Base-by-base conservation (phyloP, 92 coral and sea anemone genomes). In the Heteractis magnifica region DNA sequence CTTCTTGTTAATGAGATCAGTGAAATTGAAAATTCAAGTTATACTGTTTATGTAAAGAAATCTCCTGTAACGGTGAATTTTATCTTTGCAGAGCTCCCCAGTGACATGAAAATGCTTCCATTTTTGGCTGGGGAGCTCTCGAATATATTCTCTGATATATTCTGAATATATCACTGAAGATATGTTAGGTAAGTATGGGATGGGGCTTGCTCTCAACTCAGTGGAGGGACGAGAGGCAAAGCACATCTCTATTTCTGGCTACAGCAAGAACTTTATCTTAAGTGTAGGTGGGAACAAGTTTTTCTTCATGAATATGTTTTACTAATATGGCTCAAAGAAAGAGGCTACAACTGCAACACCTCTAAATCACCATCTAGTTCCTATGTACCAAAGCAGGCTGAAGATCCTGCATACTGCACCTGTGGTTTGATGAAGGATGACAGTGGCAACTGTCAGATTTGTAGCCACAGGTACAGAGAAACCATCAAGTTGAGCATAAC, bases 81-180 rank as follows among this genome's bases (percentile, higher is more conserved):
- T 73, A 9, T 10, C 0, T 44, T 92, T 55, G 52, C 85, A 3
- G 90, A 92, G 70, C 75, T 92, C 4, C 95, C 91, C 0, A 89
- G 86, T 77, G 92, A 89, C 51, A 86, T 92, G 88, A 92, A 86
- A 81, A 92, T 92, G 94, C 71, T 89, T 74, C 52, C 89, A 4
- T 91, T 91, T 26, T 73, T 91, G 6, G 83, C 80, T 51, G 95
- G 90, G 6, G 92, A 86, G 77, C 77, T 92, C 4, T 21, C 65
- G 5, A 86, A 86, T n/a, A 50, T 62, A 76, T n/a, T n/a, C n/a
- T n/a, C n/a, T n/a, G n/a, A n/a, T n/a, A n/a, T n/a, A n/a, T n/a
- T n/a, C n/a, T n/a, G n/a, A n/a, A n/a, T n/a, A n/a, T n/a, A n/a
- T n/a, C 81, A 77, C 81, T 77, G 68, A 77, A 23, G n/a, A 87